Evolutionary conservation across 2,888 invertebrate genomes (phyloP).

Genomic region (Rhyacophila evoluta): DNA sequence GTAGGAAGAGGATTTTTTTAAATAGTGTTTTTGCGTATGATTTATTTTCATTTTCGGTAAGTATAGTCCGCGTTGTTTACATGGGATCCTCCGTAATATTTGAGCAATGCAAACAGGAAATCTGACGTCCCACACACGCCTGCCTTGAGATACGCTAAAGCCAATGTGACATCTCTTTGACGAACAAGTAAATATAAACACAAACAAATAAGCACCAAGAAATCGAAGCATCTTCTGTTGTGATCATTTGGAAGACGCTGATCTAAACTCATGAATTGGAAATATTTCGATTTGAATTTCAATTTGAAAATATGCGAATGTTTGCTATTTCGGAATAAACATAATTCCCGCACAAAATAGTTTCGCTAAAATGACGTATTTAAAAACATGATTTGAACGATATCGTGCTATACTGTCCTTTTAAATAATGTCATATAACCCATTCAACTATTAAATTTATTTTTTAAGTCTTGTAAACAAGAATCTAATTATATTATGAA

Average conservation of each 20-base stretch:
- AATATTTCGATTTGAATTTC: slow-evolving; percentile 29
- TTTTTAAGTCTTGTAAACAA: no score
- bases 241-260: not conserved
- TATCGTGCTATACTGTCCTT: no score
- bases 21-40: not conserved
- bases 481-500: no score
- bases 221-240: not conserved
- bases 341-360: no score
- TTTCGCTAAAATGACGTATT: no score
- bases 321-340: no score
- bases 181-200: slow-evolving; percentile 11
- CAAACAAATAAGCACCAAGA: not conserved
- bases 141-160: not conserved
- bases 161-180: not conserved
- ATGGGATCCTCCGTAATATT: not conserved
- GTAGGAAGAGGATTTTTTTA: no score
- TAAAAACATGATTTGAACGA: no score
- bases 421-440: no score
- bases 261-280: not conserved
- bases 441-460: no score
- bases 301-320: no score
- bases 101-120: not conserved
- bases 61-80: not conserved
- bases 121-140: not conserved
- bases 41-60: not conserved